Evolutionary conservation across 2,113 vertebrate species (phyloP).

Genomic region (Corythoichthys intestinalis): DNA sequence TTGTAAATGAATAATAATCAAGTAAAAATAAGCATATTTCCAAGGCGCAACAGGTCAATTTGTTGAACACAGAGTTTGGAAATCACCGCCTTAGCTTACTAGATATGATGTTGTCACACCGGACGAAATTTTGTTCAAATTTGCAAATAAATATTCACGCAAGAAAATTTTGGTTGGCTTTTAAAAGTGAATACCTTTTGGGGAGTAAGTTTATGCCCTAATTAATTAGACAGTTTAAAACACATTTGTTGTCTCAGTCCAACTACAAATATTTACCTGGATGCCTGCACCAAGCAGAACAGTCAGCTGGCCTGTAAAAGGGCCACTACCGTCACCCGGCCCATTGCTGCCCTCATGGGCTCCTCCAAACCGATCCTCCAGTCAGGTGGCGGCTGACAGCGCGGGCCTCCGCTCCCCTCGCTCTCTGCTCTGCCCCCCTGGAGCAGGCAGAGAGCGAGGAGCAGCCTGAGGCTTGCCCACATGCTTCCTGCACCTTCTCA

Average conservation of each 20-base stretch:
- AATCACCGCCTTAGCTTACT: too few relatives aligned
- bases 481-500: conserved; percentile 65
- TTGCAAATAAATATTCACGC: too few relatives aligned
- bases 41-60: too few relatives aligned
- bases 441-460: conserved; percentile 87
- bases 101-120: too few relatives aligned
- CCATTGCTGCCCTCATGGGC: conserved; percentile 79
- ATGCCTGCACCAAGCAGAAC: conserved; percentile 87
- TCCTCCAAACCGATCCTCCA: conserved; percentile 79
- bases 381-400: conserved; percentile 74
- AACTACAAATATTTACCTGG: conserved; percentile 68
- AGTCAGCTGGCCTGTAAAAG: conserved; percentile 92
- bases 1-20: too few relatives aligned
- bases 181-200: too few relatives aligned
- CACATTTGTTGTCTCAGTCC: too few relatives aligned
- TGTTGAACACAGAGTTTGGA: too few relatives aligned
- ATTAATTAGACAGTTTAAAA: too few relatives aligned
- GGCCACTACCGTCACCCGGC: conserved; percentile 83
- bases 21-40: too few relatives aligned
- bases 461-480: conserved; percentile 81
- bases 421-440: conserved; percentile 78
- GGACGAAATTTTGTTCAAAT: too few relatives aligned
- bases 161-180: background rate
- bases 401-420: conserved; percentile 64
- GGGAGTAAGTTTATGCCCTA: too few relatives aligned